Base-by-base conservation (phyloP, 1,140 invertebrate species). In the Drosophila arawakana region DNA sequence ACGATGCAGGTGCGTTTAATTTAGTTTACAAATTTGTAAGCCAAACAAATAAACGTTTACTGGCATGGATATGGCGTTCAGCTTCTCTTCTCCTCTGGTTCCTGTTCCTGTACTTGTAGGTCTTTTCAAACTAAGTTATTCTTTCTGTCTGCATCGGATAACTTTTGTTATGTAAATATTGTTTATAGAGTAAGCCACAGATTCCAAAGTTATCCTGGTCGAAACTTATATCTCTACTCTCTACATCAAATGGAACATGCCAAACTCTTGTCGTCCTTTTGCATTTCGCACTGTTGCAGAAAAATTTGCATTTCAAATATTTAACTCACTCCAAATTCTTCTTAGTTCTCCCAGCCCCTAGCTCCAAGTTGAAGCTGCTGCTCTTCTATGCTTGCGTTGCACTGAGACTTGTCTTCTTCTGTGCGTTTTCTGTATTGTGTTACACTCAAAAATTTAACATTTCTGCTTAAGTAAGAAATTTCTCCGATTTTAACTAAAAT, bases 271-370 rank as follows among this genome's bases (percentile, higher is more conserved):
- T 69, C 37, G 9, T 47, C 46, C 25, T 10, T 30, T 37, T 60
- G 30, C 41, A 44, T 11, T 58, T 58, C 21, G 10, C 10, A 10
- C 50, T 41, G 61, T 47, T 43, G 71, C 57, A 66, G 35, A 73
- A 44, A 72, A 80, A 81, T 81, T 81, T 81, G 78, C 78, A 81
- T 81, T 81, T 81, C 77, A 80, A 80, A 79, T 80, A 77, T 54
- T 61, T 58, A 21, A 10, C n/a, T 50, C 54, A 47, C 2, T 7
- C 11, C 15, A n/a, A 25, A 8, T 30, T 61, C n/a, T 30, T 6
- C 15, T 21, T 13, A 43, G 41, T 43, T 3, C 39, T 30, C 0
- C 25, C 25, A 30, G 25, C 37, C 9, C 11, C 25, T 3, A 30
- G 25, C 37, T 11, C n/a, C 11, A 25, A 55, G 25, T 44, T 41